Evolutionary conservation across 2,888 invertebrate genomes (phyloP), one percentile per base, ranked within the genome.

Genomic region (Stegophylla sp.): DNA sequence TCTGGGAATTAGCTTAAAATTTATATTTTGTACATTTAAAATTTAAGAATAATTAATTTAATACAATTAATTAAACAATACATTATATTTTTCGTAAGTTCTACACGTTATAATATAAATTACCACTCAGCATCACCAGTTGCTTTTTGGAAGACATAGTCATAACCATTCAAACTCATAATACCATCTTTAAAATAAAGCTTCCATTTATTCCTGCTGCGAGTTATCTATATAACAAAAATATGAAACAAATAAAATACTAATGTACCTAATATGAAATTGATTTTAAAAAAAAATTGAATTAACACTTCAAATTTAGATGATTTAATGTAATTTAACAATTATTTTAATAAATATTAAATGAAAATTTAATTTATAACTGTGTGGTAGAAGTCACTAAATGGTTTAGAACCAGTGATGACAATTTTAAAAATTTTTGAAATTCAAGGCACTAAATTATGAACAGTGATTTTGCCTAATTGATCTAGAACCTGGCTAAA

Each of bases 51-150:
- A 76, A 76, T 76, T 53, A 0, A 75, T 48, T 73, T 20, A 61
- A 74, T 34, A 74, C 20, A 61, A 48, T n/a, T 23, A 74, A 63
- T 64, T 7, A 26, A 71, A 56, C 15, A 53, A 53, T 17, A 43
- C 26, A 34, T 51, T 34, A 63, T n/a, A 34, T 41, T 28, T 17
- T 34, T 53, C 34, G 41, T 41, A 75, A 76, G 41, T 76, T 53
- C 26, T 53, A 64, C 51, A 23, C 64, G 43, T n/a, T 13, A 69
- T 48, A 13, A 53, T 23, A 63, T 51, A 26, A 64, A 56, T 86
- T 85, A 99, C 98, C 99, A 99, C 87, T 99, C 99, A 34, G 98
- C 98, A 89, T 99, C 99, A 84, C 99, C 99, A 85, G 93, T 95
- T 17, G 98, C 97, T 89, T 96, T 97, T 88, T 98, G 98, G 89